Base-by-base conservation (phyloP, 2,797 vertebrate species). In the Crenuchus spilurus region DNA sequence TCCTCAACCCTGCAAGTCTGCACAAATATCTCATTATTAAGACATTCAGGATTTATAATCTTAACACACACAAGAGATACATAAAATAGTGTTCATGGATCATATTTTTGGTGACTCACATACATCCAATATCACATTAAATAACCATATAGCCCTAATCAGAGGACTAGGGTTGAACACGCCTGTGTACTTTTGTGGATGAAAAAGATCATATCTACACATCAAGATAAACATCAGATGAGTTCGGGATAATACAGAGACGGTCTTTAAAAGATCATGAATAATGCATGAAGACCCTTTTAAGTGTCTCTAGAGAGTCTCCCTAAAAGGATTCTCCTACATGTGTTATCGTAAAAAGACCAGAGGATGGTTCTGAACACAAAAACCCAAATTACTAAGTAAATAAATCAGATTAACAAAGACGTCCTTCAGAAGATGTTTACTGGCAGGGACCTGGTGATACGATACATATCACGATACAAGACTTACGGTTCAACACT, bases 321-420 rank as follows among this genome's bases (percentile, higher is more conserved):
- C 87, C 84, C 4, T 24, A 70, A 85, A 84, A 86, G 84, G 87
- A 86, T 75, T 61, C 68, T 70, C 44, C 33, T 55, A 42, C 65
- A 77, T 86, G 77, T 87, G 86, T 91, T 82, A 85, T 86, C 89
- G 90, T 90, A 83, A 90, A 90, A 86, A 78, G 82, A 85, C 76
- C 83, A 77, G 77, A 75, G 69, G 78, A 68, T n/a, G 22, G 51
- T 16, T 64, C 72, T 80, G 70, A 65, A 82, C 54, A 49, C 48
- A 82, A 54, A 82, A 22, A 60, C 44, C 30, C 46, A 26, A 11
- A 67, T 70, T 51, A 60, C 30, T 6, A 57, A 26, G 39, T n/a
- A 55, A 46, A 35, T 73, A 9, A 14, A 73, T 57, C 35, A 63
- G 44, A 42, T 22, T 14, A 62, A 14, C 60, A 62, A 42, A 7